Conservation (phyloP, 2,888 invertebrate species). For the Taenaris catops region DNA sequence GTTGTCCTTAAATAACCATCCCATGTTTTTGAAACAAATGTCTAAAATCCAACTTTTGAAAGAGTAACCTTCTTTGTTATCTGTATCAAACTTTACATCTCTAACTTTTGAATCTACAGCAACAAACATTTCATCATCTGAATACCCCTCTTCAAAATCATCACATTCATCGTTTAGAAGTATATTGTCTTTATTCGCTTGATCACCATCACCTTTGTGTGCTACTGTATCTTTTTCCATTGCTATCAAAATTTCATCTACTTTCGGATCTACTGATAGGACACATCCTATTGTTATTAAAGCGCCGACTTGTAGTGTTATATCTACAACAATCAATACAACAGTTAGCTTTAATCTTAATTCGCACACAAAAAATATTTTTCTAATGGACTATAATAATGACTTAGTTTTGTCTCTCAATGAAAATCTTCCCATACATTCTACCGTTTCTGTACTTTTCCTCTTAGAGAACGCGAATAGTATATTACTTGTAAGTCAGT, state of each 20-base stretch:
- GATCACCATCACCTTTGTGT: slow-evolving; percentile 32
- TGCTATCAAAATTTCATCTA: slow-evolving; percentile 81
- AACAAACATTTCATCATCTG: slow-evolving; percentile 62
- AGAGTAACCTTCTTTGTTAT: slow-evolving; percentile 40
- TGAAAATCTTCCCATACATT: too few relatives aligned
- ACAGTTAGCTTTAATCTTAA: background rate
- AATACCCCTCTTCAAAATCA: slow-evolving; percentile 68
- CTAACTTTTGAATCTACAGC: slow-evolving; percentile 27
- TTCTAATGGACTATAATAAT: too few relatives aligned
- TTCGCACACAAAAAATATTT: too few relatives aligned
- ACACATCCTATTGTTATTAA: slow-evolving; percentile 87
- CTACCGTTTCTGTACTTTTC: too few relatives aligned
- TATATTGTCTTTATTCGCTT: slow-evolving; percentile 32
- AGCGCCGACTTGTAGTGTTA: slow-evolving; percentile 85
- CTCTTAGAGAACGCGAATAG: too few relatives aligned
- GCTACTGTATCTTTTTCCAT: slow-evolving; percentile 63
- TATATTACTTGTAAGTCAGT: too few relatives aligned
- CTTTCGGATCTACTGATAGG: slow-evolving; percentile 82
- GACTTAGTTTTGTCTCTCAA: too few relatives aligned
- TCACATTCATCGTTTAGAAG: slow-evolving; percentile 48
- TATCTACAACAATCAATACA: slow-evolving; percentile 68
- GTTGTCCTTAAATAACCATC: slow-evolving; percentile 54
- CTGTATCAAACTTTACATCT: slow-evolving; percentile 21
- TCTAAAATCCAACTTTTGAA: slow-evolving; percentile 81
- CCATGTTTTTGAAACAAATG: slow-evolving; percentile 80